phyloP scores from a whole-genome alignment of 2,888 invertebrate species.

The Leucophenga maculata region DNA sequence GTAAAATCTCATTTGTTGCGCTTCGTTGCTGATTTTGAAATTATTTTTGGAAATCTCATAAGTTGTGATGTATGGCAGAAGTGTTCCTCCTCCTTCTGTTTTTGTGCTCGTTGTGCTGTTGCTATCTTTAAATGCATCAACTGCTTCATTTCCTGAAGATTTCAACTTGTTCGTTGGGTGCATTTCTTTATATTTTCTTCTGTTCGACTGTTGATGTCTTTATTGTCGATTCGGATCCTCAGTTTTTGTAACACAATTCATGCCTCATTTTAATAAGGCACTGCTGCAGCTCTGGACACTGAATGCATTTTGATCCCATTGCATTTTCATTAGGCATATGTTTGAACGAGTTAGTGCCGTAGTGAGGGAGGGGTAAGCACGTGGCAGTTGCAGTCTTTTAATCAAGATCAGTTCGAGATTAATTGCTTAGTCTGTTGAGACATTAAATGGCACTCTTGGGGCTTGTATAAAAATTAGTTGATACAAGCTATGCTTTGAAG shows the following conservation, averaged over 20 bases:
- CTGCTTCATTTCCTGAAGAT: conserved; percentile 1
- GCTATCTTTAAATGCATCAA: conserved; percentile 22
- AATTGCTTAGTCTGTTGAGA: conserved; percentile 12
- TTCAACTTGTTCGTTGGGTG: not conserved
- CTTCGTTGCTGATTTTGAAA: conserved; percentile 65
- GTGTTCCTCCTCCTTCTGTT: conserved; percentile 25
- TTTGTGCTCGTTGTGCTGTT: conserved; percentile 15
- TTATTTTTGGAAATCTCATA: conserved; percentile 64
- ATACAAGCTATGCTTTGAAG: too few relatives aligned
- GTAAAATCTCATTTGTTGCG: conserved; percentile 58
- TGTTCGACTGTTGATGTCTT: conserved; percentile 62
- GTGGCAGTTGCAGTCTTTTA: conserved; percentile 39
- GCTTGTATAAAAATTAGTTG: not conserved
- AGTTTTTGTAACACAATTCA: not conserved
- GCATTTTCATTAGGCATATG: conserved; percentile 22
- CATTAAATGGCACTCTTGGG: conserved; percentile 10
- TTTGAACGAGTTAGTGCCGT: conserved; percentile 29
- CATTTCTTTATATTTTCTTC: conserved; percentile 4
- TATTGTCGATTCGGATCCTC: conserved; percentile 49
- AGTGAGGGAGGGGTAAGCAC: conserved; percentile 1
- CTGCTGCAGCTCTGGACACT: conserved; percentile 44
- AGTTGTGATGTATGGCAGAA: conserved; percentile 40
- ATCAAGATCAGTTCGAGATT: conserved; percentile 51
- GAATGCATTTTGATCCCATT: conserved; percentile 35
- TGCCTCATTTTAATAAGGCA: conserved; percentile 36